Base-by-base conservation (phyloP, 64 coral and sea anemone species). In the Montipora efflorescens region DNA sequence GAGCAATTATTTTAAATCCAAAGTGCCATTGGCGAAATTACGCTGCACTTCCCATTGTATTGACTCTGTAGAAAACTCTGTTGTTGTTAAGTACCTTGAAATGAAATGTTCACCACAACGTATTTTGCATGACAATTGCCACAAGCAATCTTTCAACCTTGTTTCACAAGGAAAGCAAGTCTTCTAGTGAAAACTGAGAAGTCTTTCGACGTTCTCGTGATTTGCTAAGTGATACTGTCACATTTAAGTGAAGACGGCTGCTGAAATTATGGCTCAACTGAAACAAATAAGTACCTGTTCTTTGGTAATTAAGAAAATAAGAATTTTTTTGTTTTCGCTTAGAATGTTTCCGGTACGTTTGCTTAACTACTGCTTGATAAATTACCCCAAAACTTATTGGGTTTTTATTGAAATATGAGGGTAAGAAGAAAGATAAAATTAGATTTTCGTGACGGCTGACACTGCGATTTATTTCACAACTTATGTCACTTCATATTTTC, bases 91-190 rank as follows among this genome's bases (percentile, higher is more conserved):
- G 36, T 71, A 70, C 82, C 61, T 14, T 18, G 66, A 85, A 70
- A 85, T 67, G 81, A 85, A 70, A 48, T 8, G 45, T 50, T 43
- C 66, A 85, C 44, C 62, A 85, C 82, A 71, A 9, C 7, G 79
- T 14, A 69, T 85, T 85, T 48, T 6, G 16, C 66, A 85, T 85
- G 15, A 85, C 82, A 69, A 85, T 70, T 10, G 64, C 62, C 45
- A 85, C 82, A 70, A 70, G 62, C 45, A 85, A 47, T 3, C 22
- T 19, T 49, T 85, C 4, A 71, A 71, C 19, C 68, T 85, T 16
- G 47, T 8, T 59, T 81, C 50, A 12, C 79, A 21, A 10, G 68
- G 19, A 71, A 23, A 71, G 68, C 74, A 47, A 76, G 74, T 76
- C 74, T 5, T 14, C 9, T 13, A 7, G 76, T 49, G 76, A 78